Conservation (phyloP, 2,797 vertebrate genomes). For the Momotus momota region DNA sequence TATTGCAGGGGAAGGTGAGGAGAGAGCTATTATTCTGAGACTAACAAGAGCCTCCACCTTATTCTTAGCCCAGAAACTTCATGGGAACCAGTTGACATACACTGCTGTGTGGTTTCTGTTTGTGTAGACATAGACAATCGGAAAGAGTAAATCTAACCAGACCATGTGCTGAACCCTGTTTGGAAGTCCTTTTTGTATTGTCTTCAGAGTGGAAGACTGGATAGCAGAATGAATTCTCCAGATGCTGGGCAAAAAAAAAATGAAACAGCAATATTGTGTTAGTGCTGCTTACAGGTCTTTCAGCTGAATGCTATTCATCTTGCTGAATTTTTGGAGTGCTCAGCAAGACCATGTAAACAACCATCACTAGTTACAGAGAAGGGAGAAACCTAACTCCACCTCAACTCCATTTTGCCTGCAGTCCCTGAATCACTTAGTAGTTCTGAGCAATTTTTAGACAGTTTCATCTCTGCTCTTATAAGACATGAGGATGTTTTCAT, state of each 20-base stretch:
- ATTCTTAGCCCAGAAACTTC: not conserved
- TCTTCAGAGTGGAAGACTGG: not conserved
- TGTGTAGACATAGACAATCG: not conserved
- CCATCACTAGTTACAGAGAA: not conserved
- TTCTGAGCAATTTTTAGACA: not conserved
- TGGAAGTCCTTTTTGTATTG: not conserved
- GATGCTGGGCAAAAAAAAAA: not conserved
- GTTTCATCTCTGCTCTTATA: not conserved
- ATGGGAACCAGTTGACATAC: not conserved
- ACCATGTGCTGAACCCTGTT: not conserved
- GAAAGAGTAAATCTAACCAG: not conserved
- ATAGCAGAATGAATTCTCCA: not conserved
- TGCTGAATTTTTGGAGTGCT: not conserved
- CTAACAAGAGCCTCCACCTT: not conserved
- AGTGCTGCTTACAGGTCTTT: not conserved
- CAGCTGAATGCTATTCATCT: not conserved
- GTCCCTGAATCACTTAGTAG: not conserved
- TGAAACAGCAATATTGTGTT: not conserved
- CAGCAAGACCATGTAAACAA: not conserved
- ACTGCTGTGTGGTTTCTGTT: not conserved
- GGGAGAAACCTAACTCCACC: not conserved
- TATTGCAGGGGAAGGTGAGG: fast-evolving
- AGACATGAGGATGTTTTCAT: not conserved
- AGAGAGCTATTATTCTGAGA: not conserved
- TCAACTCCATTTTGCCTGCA: not conserved